Conservation (phyloP, 2,113 vertebrate genomes). For the Coreoperca whiteheadi region DNA sequence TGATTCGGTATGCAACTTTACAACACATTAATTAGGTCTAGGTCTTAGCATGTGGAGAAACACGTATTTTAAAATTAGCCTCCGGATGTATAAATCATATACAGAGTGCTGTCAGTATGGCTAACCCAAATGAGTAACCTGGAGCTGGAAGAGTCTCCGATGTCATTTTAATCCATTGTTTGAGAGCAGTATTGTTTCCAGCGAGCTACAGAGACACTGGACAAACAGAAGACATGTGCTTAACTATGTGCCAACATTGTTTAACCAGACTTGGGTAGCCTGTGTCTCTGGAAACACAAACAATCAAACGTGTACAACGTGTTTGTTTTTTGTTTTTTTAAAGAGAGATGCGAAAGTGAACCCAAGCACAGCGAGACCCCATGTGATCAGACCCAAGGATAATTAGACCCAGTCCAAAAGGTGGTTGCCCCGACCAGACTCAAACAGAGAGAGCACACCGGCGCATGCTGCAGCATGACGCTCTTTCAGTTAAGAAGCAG, state of each 20-base stretch:
- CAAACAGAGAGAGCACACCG: no score
- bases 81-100: conserved; percentile 13
- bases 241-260: neutral
- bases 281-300: neutral
- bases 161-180: neutral
- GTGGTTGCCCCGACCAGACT: no score
- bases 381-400: no score
- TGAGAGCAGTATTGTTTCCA: neutral
- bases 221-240: neutral
- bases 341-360: no score
- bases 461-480: neutral
- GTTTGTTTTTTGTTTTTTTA: no score
- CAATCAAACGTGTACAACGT: neutral
- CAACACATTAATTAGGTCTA: conserved; percentile 37
- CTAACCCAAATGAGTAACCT: neutral
- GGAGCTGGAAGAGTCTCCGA: neutral
- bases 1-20: conserved; percentile 6
- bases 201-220: neutral
- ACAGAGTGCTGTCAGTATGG: neutral
- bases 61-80: conserved; percentile 14
- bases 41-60: conserved; percentile 33
- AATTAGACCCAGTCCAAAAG: no score
- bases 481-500: neutral
- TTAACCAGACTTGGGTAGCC: neutral
- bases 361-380: no score